Conservation (phyloP, 1,140 invertebrate species). For the Zeugodacus cucurbitae region DNA sequence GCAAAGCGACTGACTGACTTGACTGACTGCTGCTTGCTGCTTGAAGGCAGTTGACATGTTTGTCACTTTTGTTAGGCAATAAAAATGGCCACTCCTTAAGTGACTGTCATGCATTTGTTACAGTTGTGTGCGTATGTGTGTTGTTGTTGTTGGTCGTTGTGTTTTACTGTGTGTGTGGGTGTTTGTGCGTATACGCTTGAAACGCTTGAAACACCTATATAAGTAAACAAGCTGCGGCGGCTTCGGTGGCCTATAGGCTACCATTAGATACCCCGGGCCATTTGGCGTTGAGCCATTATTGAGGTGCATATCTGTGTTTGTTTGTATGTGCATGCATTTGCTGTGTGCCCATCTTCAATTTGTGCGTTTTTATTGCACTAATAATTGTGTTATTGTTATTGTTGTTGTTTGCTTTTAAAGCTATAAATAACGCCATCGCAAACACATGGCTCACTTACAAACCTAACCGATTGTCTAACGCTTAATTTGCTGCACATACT, state of each 20-base stretch:
- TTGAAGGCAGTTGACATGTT: constrained; percentile 11
- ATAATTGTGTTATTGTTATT: constrained; percentile 4
- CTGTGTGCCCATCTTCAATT: background rate
- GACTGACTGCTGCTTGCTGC: background rate
- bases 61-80: constrained; percentile 34
- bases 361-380: constrained; percentile 33
- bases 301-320: background rate
- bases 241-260: background rate
- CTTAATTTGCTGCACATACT: background rate
- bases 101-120: background rate
- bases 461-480: background rate
- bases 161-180: background rate
- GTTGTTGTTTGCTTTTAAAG: constrained; percentile 8
- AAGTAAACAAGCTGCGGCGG: background rate
- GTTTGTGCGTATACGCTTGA: background rate
- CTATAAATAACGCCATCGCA: constrained; percentile 4
- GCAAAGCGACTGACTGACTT: background rate
- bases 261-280: background rate
- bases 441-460: constrained; percentile 5
- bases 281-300: background rate
- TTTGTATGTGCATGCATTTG: background rate
- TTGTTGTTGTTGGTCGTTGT: background rate
- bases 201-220: background rate
- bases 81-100: constrained; percentile 38
- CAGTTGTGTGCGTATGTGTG: background rate